A percentile compares a stretch with the other conserved stretches of the same genome.
Evolutionary conservation across 2,113 vertebrate genomes (phyloP).

Genomic region (Pomatorhinus ruficollis): DNA sequence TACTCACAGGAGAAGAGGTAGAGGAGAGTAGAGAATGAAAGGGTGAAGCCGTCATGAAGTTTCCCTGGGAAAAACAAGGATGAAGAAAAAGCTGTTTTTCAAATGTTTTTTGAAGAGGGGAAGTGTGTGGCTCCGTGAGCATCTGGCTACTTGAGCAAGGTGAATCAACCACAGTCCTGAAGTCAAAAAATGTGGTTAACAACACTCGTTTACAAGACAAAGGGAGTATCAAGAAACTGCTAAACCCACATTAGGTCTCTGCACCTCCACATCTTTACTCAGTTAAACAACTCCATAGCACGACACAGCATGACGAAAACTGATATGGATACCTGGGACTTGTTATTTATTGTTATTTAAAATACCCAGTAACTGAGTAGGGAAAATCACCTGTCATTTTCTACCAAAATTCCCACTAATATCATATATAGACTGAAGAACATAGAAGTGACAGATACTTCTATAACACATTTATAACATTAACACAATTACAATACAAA

Average conservation of each 20-base stretch:
- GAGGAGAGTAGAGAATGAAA: background rate
- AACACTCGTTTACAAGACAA: background rate
- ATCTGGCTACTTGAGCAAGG: background rate
- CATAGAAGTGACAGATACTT: background rate
- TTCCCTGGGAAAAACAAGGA: background rate
- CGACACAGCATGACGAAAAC: background rate
- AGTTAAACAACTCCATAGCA: background rate
- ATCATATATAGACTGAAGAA: background rate
- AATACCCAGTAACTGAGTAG: background rate
- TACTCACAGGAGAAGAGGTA: background rate
- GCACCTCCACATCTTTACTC: background rate
- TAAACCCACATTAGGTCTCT: background rate
- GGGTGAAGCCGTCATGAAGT: background rate
- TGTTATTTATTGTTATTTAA: background rate
- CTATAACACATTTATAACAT: background rate
- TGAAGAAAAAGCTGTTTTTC: background rate
- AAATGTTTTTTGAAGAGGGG: background rate
- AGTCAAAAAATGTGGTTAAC: background rate
- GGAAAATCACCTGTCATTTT: background rate
- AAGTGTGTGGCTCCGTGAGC: background rate
- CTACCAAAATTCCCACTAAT: background rate
- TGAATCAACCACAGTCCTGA: background rate
- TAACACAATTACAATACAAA: background rate
- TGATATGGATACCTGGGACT: background rate
- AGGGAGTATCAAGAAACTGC: background rate